Conservation (phyloP, 2,113 vertebrate genomes). For the Sceloporus tristichus region DNA sequence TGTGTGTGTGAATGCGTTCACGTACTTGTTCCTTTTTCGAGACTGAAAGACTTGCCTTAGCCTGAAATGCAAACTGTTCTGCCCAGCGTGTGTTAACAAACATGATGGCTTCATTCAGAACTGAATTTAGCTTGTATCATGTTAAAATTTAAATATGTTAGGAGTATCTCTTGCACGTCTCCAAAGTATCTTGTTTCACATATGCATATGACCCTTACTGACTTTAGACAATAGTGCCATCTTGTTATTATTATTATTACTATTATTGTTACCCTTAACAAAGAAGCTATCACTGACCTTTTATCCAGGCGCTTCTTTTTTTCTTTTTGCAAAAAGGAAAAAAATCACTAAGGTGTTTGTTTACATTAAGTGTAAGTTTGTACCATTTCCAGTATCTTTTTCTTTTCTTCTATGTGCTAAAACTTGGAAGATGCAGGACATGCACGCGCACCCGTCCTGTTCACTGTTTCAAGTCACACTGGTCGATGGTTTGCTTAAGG, state of each 20-base stretch:
- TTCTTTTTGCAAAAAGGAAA: neutral
- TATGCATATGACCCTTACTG: neutral
- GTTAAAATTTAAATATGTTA: neutral
- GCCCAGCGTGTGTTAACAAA: neutral
- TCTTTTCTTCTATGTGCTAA: neutral
- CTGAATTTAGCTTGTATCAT: neutral
- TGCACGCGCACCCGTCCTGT: neutral
- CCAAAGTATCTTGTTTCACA: neutral
- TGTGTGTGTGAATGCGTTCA: neutral
- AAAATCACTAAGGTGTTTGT: neutral
- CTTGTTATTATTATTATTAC: neutral
- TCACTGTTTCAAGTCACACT: neutral
- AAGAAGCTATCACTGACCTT: neutral
- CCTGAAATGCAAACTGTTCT: neutral
- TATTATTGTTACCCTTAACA: neutral
- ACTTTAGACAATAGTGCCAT: neutral
- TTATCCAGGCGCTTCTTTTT: neutral
- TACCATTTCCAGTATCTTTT: neutral
- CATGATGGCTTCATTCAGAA: neutral
- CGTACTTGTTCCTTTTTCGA: neutral
- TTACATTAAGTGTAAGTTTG: slow-evolving; percentile 7
- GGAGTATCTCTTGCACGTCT: neutral
- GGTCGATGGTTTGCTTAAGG: too few relatives aligned
- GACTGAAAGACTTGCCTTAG: neutral
- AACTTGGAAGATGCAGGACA: neutral